A percentile compares a stretch with the other conserved stretches of the same genome.
These are phyloP conservation scores for Ephestia elutella DNA, from an alignment of 1,140 invertebrate genomes.

Conservation along the genomic window DNA sequence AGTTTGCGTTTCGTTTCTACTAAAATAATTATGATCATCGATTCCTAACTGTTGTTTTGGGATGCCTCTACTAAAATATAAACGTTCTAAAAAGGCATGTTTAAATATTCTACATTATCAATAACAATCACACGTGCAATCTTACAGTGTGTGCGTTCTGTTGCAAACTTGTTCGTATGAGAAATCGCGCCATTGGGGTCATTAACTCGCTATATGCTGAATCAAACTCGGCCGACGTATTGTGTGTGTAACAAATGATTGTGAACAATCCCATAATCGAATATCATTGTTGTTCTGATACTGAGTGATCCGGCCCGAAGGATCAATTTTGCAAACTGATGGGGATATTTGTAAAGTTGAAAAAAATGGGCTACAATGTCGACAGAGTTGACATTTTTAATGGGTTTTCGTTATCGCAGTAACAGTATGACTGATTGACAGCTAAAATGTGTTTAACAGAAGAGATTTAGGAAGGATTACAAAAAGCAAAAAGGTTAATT, in stretches of 20 bases:
- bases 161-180: background rate
- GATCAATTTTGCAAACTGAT: conserved; percentile 3
- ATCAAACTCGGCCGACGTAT: background rate
- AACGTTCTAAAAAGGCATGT: too few species aligned
- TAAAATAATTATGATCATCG: too few species aligned
- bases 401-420: background rate
- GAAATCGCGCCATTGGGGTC: background rate
- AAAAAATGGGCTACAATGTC: background rate
- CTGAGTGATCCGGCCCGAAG: background rate
- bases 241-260: background rate
- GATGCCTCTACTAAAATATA: too few species aligned
- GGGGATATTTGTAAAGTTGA: background rate
- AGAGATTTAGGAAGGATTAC: too few species aligned
- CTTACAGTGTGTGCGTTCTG: background rate
- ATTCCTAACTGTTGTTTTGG: too few species aligned
- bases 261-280: conserved; percentile 3
- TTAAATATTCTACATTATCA: background rate
- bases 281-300: background rate
- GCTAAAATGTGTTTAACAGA: too few species aligned
- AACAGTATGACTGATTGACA: background rate
- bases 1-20: background rate
- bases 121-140: conserved; percentile 2
- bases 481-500: too few species aligned
- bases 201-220: background rate
- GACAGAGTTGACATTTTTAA: background rate